Evolutionary conservation across 2,113 vertebrate species (phyloP), one percentile per base, ranked within the genome.

Genomic region (Origma solitaria): DNA sequence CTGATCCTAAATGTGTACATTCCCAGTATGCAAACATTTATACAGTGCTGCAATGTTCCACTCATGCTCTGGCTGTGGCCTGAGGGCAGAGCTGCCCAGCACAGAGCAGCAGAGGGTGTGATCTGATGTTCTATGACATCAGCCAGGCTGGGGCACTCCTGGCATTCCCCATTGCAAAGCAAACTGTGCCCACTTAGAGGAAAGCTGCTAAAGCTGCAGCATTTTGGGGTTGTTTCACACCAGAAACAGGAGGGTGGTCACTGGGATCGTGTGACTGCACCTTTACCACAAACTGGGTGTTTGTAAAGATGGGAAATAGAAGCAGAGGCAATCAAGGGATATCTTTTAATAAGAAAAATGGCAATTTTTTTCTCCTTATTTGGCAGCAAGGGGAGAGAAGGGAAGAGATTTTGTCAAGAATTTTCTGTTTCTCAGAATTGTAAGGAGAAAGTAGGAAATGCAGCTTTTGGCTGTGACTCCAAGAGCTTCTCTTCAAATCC

Each of bases 241-340:
- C 57, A 88, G 66, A 22, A 50, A 15, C 8, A 6, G 10, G 18
- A 10, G 0, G 8, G 42, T 49, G 54, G n/a, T 50, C 42, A 2
- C 51, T 54, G 85, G 60, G 30, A 13, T 18, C 5, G 0, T 1
- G 2, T 15, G n/a, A 3, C 51, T 38, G 13, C 21, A 10, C 16
- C 89, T 71, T 14, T 22, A 3, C 44, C 11, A 1, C 7, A 13
- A 60, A 2, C 62, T 69, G 19, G 13, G 5, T 6, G 3, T 20
- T 37, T 15, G 23, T 56, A 7, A 37, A 33, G 50, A 17, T 16
- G 45, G 62, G n/a, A 76, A 49, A 38, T 5, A 57, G 16, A 10
- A 72, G n/a, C 61, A 69, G 30, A 86, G 56, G 28, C 57, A n/a
- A 31, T 9, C n/a, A 24, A 66, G 22, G 40, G 17, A 42, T 12